Evolutionary conservation across 1,140 invertebrate genomes (phyloP).

Genomic region (Drosophila malerkotliana): DNA sequence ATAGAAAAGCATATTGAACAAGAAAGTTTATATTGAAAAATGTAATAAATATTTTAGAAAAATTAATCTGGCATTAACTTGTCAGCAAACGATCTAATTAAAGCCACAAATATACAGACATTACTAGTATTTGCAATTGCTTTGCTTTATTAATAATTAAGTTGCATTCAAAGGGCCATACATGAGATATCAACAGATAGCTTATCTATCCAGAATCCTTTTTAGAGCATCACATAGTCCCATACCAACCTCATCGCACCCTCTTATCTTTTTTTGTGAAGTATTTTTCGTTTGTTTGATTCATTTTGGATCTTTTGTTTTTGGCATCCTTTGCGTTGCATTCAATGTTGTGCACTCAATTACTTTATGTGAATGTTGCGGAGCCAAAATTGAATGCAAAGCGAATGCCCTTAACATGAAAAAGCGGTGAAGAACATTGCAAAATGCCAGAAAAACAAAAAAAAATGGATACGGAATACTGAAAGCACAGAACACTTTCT

Average conservation of each 20-base stretch:
- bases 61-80: constrained; percentile 6
- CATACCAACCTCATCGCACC: background rate
- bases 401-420: constrained; percentile 41
- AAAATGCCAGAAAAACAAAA: constrained; percentile 5
- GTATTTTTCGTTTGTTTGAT: constrained; percentile 38
- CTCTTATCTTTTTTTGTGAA: background rate
- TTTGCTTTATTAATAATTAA: background rate
- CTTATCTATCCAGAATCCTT: background rate
- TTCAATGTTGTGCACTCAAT: constrained; percentile 74
- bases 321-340: constrained; percentile 34
- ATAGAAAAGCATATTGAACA: constrained; percentile 9
- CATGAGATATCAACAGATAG: background rate
- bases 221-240: background rate
- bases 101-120: background rate
- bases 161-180: background rate
- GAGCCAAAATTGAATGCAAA: constrained; percentile 72
- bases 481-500: constrained; percentile 48
- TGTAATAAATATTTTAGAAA: background rate
- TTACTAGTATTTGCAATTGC: background rate
- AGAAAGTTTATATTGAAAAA: background rate
- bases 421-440: constrained; percentile 20
- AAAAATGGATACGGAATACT: background rate
- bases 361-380: constrained; percentile 60
- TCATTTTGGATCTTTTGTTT: constrained; percentile 45
- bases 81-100: background rate